Evolutionary conservation across 2,113 vertebrate species (phyloP).

Genomic region (Phalacrocorax carbo): DNA sequence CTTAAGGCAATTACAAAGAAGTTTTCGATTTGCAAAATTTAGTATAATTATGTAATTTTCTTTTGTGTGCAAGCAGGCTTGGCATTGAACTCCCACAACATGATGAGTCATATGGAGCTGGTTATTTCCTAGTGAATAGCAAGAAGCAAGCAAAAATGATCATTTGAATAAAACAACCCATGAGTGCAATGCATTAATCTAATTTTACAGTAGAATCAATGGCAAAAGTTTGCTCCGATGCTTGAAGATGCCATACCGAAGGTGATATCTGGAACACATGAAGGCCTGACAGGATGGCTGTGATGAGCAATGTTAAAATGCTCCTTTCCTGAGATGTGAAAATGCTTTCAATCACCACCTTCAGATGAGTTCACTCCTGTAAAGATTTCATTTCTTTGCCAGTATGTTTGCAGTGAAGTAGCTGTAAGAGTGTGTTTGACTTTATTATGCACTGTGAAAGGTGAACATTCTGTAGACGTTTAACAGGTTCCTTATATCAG

Average conservation of each 20-base stretch:
- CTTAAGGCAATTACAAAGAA: constrained; percentile 45
- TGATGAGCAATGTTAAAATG: not conserved
- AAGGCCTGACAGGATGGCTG: not conserved
- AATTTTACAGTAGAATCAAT: not conserved
- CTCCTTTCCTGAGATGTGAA: not conserved
- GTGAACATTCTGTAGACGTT: constrained; percentile 52
- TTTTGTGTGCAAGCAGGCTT: constrained; percentile 58
- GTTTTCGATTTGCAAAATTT: constrained; percentile 47
- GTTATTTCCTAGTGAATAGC: constrained; percentile 43
- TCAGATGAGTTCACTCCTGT: not conserved
- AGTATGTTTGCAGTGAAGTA: not conserved
- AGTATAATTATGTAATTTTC: constrained; percentile 57
- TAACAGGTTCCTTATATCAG: constrained; percentile 51
- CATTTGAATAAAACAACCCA: not conserved
- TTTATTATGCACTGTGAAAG: constrained; percentile 52
- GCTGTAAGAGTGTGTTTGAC: constrained; percentile 24
- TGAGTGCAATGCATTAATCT: not conserved
- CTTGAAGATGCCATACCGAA: not conserved
- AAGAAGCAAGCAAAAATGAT: constrained; percentile 31
- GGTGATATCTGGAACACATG: not conserved
- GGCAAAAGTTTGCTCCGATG: not conserved
- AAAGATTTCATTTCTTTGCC: constrained; percentile 12
- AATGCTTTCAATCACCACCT: constrained; percentile 1
- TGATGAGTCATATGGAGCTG: constrained; percentile 50
- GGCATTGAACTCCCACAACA: constrained; percentile 49